Conservation (phyloP, 2,888 invertebrate species). For the Quadriops clusia region DNA sequence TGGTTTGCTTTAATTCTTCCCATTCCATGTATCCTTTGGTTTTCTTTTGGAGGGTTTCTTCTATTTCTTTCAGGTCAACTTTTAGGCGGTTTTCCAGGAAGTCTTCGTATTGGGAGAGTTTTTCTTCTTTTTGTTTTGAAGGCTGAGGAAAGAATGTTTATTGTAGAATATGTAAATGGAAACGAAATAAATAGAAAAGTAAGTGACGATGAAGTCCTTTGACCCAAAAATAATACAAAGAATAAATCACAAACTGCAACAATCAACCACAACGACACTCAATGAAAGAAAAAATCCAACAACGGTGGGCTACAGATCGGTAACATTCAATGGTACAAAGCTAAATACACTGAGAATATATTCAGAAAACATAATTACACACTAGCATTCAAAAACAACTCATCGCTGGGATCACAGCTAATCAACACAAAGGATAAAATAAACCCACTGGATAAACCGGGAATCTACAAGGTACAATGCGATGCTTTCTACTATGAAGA, state of each 20-base stretch:
- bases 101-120: constrained; percentile 29
- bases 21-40: constrained; percentile 26
- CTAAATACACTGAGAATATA: too few species aligned
- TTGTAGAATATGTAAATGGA: constrained; percentile 4
- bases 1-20: constrained; percentile 29
- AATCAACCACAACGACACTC: neutral
- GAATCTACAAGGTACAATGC: too few species aligned
- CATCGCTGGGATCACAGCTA: too few species aligned
- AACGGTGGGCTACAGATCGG: neutral
- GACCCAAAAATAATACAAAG: neutral
- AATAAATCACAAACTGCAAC: neutral
- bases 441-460: too few species aligned
- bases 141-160: too few species aligned
- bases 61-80: constrained; percentile 29
- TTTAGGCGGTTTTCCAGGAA: constrained; percentile 32
- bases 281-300: neutral
- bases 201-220: neutral
- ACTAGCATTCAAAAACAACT: too few species aligned
- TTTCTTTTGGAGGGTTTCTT: constrained; percentile 23
- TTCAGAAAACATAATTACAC: too few species aligned
- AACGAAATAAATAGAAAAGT: neutral
- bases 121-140: constrained; percentile 20
- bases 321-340: too few species aligned
- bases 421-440: too few species aligned
- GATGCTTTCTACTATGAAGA: too few species aligned